Base-by-base conservation (phyloP, 92 coral and sea anemone genomes). In the Ricordea florida region DNA sequence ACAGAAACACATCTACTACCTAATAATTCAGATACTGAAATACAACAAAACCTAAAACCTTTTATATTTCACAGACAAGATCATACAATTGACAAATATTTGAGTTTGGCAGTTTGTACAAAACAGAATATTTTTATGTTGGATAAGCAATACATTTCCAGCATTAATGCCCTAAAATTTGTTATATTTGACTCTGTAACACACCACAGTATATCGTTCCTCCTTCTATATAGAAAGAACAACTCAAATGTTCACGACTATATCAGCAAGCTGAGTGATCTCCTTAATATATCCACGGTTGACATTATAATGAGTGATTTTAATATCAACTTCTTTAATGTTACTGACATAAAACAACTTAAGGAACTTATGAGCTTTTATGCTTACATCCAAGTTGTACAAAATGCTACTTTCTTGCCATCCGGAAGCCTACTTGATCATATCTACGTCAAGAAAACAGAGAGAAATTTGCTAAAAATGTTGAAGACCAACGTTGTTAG, bases 1-100 rank as follows among this genome's bases (percentile, higher is more conserved):
- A 83, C 88, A 63, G 83, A 82, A 55, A 82, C 83, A 29, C 84
- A 78, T 25, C 74, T 76, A 17, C 30, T 66, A 66, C 74, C 74
- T 10, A 20, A 16, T 29, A 47, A 21, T 36, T 36, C 66, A 11
- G 80, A 73, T 49, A 31, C 41, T 58, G 67, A 25, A 26, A 57
- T 73, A 21, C 57, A 45, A 73, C 29, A 40, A 15, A 57, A 17
- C 37, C 40, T 74, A 30, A 62, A 59, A 44, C 80, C 80, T 37
- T 31, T 37, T 35, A 34, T 26, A 42, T 59, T 74, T 6, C 53
- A 82, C 65, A 82, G 87, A 50, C 80, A 59, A 61, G 77, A 78
- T 69, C 77, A 66, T 34, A 29, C 33, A 11, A 31, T 29, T 69
- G 78, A 79, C 52, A 79, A 69, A 38, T 38, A 57, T 57, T 66